These are phyloP conservation scores for Xenopus tropicalis DNA, from an alignment of 2,113 vertebrate species.

Conservation along the genomic window DNA sequence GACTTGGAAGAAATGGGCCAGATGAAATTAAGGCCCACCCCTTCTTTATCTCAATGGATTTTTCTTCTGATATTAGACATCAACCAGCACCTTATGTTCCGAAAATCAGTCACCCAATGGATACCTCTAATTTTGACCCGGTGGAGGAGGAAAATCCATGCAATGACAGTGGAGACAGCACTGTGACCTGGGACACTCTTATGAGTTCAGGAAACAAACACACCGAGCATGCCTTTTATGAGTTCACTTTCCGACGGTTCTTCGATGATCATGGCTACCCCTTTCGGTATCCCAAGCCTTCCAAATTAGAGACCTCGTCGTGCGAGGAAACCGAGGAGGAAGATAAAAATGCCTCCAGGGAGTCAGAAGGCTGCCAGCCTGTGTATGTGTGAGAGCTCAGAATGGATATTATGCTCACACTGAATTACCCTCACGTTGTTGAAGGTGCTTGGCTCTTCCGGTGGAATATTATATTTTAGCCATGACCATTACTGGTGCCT, in stretches of 20 bases:
- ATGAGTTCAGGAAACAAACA: constrained; percentile 79
- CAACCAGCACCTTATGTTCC: constrained; percentile 92
- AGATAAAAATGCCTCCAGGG: constrained; percentile 57
- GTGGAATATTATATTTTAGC: too few species aligned
- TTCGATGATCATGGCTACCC: constrained; percentile 96
- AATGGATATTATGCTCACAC: neutral
- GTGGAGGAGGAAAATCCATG: constrained; percentile 91
- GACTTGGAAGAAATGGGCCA: constrained; percentile 85
- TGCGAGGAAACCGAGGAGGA: constrained; percentile 53
- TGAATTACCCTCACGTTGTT: too few species aligned
- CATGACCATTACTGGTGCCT: too few species aligned
- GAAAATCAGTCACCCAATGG: constrained; percentile 95
- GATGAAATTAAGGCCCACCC: constrained; percentile 92
- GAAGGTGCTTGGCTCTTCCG: too few species aligned
- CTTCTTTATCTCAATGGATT: constrained; percentile 86
- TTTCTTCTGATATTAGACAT: constrained; percentile 87
- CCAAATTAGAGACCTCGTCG: constrained; percentile 54
- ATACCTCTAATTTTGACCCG: constrained; percentile 98
- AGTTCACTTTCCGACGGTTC: constrained; percentile 97
- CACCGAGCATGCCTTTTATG: constrained; percentile 95
- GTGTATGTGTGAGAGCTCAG: constrained; percentile 83
- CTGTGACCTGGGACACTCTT: constrained; percentile 80
- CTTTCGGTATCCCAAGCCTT: constrained; percentile 91
- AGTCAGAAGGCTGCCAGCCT: constrained; percentile 83
- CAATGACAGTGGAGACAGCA: constrained; percentile 82